A percentile compares a stretch with the other conserved stretches of the same genome.
These are phyloP conservation scores for Papio anubis DNA, from an alignment of 2,113 vertebrate genomes.

Conservation along the genomic window DNA sequence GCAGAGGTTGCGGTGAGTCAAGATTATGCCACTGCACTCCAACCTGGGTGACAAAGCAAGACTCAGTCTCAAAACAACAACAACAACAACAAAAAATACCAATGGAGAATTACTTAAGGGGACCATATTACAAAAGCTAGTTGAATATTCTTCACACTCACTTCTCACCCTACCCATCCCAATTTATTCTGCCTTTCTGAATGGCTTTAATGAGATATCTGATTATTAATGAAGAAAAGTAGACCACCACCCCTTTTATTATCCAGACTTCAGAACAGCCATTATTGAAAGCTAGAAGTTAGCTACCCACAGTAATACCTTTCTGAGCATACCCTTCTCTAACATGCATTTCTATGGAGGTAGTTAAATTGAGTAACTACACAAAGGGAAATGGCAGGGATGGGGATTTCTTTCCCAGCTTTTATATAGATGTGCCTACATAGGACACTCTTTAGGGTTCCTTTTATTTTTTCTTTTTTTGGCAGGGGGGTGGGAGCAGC, in stretches of 20 bases:
- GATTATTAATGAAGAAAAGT: background rate
- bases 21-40: no score
- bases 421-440: background rate
- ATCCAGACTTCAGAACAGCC: background rate
- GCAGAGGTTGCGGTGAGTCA: no score
- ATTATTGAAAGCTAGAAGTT: background rate
- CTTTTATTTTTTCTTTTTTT: background rate
- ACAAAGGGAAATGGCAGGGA: background rate
- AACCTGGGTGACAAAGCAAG: no score
- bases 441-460: background rate
- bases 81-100: no score
- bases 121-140: background rate
- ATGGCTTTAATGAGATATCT: background rate
- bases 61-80: no score
- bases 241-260: background rate
- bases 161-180: background rate
- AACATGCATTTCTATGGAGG: background rate
- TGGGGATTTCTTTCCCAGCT: background rate
- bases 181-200: background rate
- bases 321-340: background rate
- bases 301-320: background rate
- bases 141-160: background rate
- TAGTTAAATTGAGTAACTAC: background rate
- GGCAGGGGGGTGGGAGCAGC: fast-evolving
- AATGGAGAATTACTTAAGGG: background rate